Base-by-base conservation (phyloP, 2,113 vertebrate genomes). In the Silurus asotus region DNA sequence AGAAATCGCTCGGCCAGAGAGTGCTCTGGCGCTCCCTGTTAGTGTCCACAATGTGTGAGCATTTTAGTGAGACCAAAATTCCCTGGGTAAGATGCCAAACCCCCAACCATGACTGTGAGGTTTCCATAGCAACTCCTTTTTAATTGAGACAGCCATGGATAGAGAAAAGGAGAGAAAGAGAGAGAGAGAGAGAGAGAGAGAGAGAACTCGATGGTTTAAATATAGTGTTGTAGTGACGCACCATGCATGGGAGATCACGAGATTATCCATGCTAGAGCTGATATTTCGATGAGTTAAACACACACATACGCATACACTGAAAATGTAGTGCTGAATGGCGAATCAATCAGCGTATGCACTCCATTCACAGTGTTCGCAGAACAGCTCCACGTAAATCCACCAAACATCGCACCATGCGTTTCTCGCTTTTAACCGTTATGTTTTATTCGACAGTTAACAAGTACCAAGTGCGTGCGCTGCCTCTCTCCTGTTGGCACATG, bases 61-160 rank as follows among this genome's bases (percentile, higher is more conserved):
- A 55, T 88, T 74, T 87, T 85, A 75, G 74, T 55, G 17, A 77
- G 49, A 87, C 59, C 79, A 78, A 53, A 76, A 79, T 88, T 89
- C 80, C 65, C 74, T 58, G 67, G 86, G 85, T 81, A 82, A 48
- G 89, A 85, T 86, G 69, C 9, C 37, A 14, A 58, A 67, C 74
- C 84, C 82, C 84, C 82, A 88, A 78, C 81, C 79, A 88, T 82
- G 64, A 86, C 87, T 87, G 88, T 88, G 88, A 64, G 89, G 90
- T 92, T 93, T 88, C 92, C 89, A 92, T 91, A 85, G 90, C 77
- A 92, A 91, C 91, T 67, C 76, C 28, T 88, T 78, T 87, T 91
- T 92, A 93, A 93, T 91, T 91, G 90, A 91, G 84, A 28, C 59
- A 86, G 85, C 85, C 85, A 86, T 85, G 37, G 64, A 84, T 61